A percentile compares a stretch with the other conserved stretches of the same genome.
These are phyloP conservation scores for Colaptes auratus DNA, from an alignment of 2,113 vertebrate genomes.

Conservation along the genomic window DNA sequence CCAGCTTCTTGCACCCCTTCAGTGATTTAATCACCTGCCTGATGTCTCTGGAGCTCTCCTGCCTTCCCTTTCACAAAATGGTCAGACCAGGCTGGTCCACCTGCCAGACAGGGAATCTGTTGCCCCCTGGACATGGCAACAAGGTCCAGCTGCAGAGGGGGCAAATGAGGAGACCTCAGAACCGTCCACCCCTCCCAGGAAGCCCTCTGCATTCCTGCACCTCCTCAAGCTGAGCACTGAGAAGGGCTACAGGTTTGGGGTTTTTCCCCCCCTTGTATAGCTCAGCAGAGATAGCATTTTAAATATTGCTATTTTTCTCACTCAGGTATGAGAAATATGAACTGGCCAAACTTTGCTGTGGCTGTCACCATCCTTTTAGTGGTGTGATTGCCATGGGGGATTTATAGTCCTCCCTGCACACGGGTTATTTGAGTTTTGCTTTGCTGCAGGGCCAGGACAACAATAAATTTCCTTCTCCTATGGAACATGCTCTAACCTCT, in stretches of 20 bases:
- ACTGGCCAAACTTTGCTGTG: conserved; percentile 40
- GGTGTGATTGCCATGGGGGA: conserved; percentile 13
- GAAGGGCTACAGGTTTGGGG: neutral
- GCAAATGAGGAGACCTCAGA: accelerated
- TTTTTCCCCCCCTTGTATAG: neutral
- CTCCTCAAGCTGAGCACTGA: accelerated
- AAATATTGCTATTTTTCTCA: conserved; percentile 45
- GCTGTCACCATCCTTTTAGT: conserved; percentile 43
- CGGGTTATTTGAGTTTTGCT: conserved; percentile 35
- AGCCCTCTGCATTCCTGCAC: neutral
- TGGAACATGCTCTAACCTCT: conserved; percentile 53
- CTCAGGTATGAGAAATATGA: conserved; percentile 57
- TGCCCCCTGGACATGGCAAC: neutral
- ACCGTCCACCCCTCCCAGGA: accelerated
- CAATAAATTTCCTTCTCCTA: conserved; percentile 51
- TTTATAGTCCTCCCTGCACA: neutral
- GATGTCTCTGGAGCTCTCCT: neutral
- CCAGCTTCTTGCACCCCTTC: accelerated
- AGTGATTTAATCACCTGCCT: neutral
- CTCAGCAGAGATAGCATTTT: neutral
- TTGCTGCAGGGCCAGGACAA: conserved; percentile 37
- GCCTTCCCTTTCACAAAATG: accelerated
- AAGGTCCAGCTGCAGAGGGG: neutral
- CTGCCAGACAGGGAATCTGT: neutral
- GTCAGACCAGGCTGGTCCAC: neutral